These are phyloP conservation scores for Lutraria lutraria DNA, from an alignment of 2,888 invertebrate genomes.

Conservation along the genomic window DNA sequence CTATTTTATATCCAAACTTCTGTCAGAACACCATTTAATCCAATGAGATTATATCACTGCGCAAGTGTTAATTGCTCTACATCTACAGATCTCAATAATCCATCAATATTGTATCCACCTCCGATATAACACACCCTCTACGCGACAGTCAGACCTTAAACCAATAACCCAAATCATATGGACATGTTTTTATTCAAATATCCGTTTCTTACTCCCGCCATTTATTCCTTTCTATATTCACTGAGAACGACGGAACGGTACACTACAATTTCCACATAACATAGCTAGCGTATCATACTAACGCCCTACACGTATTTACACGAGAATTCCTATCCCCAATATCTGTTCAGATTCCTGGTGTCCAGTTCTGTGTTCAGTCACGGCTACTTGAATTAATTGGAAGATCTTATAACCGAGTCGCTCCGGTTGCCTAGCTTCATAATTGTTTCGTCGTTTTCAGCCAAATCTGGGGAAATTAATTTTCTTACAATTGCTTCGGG, in stretches of 20 bases:
- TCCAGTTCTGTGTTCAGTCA: slow-evolving; percentile 26
- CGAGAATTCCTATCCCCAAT: slow-evolving; percentile 28
- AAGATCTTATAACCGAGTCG: slow-evolving; percentile 21
- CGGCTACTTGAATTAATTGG: slow-evolving; percentile 46
- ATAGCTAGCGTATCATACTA: slow-evolving; percentile 1
- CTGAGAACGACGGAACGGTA: not conserved
- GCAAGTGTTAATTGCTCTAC: not conserved
- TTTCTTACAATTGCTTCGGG: not conserved
- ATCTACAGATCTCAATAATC: not conserved
- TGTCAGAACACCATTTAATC: not conserved
- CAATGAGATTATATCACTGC: not conserved
- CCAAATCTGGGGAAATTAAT: slow-evolving; percentile 25
- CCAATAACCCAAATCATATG: not conserved
- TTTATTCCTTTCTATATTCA: not conserved
- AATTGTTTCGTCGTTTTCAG: slow-evolving; percentile 36
- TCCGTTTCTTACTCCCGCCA: slow-evolving; percentile 9
- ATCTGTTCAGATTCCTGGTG: slow-evolving; percentile 23
- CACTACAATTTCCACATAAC: not conserved
- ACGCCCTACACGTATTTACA: slow-evolving; percentile 29
- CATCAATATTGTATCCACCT: not conserved
- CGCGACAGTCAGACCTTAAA: not conserved
- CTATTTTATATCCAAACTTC: not conserved
- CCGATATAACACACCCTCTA: not conserved
- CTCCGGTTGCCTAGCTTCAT: slow-evolving; percentile 3
- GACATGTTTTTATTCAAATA: not conserved